These are phyloP conservation scores for Malurus melanocephalus DNA, from an alignment of 2,113 vertebrate species.

Conservation along the genomic window DNA sequence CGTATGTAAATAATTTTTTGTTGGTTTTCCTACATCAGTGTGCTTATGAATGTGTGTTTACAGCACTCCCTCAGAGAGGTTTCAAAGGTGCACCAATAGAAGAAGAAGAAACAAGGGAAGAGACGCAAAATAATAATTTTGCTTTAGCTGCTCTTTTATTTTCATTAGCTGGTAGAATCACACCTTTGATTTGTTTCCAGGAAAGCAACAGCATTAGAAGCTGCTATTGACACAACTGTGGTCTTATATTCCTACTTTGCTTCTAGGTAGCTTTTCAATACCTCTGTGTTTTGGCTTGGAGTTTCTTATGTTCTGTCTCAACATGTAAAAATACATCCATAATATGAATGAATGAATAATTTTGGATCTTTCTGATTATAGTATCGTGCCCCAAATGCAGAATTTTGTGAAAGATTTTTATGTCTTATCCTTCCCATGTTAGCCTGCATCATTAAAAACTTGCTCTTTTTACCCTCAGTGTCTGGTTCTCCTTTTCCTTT, in stretches of 20 bases:
- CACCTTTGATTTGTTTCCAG: slow-evolving; percentile 22
- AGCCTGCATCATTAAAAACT: not conserved
- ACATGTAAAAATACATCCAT: not conserved
- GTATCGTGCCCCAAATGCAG: not conserved
- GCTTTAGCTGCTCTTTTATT: not conserved
- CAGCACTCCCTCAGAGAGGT: not conserved
- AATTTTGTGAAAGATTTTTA: not conserved
- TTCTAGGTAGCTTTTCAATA: not conserved
- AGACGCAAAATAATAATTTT: not conserved
- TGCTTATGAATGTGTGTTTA: not conserved
- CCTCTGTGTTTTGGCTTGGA: not conserved
- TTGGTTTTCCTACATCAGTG: not conserved
- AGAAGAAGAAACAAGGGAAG: not conserved
- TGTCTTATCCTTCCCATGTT: not conserved
- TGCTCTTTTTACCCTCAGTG: not conserved
- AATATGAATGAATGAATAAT: not conserved
- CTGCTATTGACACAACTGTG: not conserved
- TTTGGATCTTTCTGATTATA: not conserved
- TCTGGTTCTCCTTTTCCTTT: not conserved
- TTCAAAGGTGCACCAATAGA: not conserved
- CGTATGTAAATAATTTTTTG: not conserved
- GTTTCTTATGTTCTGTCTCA: not conserved
- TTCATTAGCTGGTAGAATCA: not conserved
- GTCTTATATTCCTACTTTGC: not conserved
- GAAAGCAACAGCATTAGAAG: not conserved